Evolutionary conservation across 2,113 vertebrate genomes (phyloP).

Genomic region (Otus sunia): DNA sequence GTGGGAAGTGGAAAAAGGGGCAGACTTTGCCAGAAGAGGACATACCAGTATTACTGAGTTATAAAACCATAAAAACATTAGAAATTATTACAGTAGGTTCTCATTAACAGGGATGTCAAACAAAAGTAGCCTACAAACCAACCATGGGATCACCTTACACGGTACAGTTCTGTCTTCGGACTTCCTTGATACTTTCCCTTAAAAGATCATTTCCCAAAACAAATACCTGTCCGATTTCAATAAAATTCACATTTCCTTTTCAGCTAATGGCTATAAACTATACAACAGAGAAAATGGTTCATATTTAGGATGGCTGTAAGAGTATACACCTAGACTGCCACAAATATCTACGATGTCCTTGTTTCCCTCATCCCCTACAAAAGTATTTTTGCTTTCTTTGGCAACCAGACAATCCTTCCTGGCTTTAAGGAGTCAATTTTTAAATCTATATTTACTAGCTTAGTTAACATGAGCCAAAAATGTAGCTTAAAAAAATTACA

Average conservation of each 20-base stretch:
- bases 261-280: not conserved
- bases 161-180: not conserved
- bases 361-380: not conserved
- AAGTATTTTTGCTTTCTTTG: not conserved
- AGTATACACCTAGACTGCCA: not conserved
- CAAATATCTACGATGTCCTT: not conserved
- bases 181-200: not conserved
- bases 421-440: not conserved
- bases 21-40: not conserved
- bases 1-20: accelerated
- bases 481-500: not conserved
- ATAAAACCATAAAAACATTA: not conserved
- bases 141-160: not conserved
- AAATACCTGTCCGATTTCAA: not conserved
- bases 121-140: not conserved
- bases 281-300: not conserved
- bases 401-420: not conserved
- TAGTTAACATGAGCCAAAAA: not conserved
- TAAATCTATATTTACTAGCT: not conserved
- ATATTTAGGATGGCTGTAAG: not conserved
- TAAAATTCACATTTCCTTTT: not conserved
- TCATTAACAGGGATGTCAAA: not conserved
- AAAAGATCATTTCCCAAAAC: not conserved
- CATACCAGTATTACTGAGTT: not conserved
- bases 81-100: not conserved